Evolutionary conservation across 30 jellyfish, hydroid and myxozoan species (phyloP), one percentile per base, ranked within the genome.

Genomic region (Cassiopea andromeda): DNA sequence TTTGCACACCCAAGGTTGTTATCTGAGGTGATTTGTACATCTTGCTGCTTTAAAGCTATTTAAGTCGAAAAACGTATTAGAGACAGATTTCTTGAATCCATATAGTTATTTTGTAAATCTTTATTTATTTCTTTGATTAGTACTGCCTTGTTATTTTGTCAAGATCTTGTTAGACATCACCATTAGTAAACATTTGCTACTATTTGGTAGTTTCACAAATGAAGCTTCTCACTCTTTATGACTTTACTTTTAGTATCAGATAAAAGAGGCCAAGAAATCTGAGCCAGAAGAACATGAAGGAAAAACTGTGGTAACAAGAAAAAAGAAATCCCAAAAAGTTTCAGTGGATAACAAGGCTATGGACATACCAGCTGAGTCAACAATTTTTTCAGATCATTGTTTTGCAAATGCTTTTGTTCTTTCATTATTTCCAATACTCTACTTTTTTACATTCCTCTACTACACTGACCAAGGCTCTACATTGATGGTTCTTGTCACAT

Each of bases 401-500:
- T 87, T 87, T 78, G 89, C 85, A 17, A 87, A 80, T 80, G 95
- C 97, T 0, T 70, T 93, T 6, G 94, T 87, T 18, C 47, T 90
- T 45, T 50, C 93, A 2, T 47, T 78, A 7, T 96, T 96, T 60
- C 99, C 99, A 13, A 46, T 96, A 74, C 86, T 96, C 27, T 96
- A 79, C 60, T 96, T 96, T 79, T 82, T 86, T 73, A 48, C 99
- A 54, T 92, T 91, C 80, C 87, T 96, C 75, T 96, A 91, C 75
- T 96, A 96, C 82, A 96, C 99, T 60, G 99, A 96, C 90, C 97
- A 84, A 75, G 99, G 99, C 75, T 96, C 99, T 1, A 88, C 97
- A 12, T 50, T 87, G 17, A 85, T 87, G 90, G 99, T 96, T 1
- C 83, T 91, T 17, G 19, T 89, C 13, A 77, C 84, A 67, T 96